Conservation (phyloP, 2,797 vertebrate species). For the Mionectes olivaceus region DNA sequence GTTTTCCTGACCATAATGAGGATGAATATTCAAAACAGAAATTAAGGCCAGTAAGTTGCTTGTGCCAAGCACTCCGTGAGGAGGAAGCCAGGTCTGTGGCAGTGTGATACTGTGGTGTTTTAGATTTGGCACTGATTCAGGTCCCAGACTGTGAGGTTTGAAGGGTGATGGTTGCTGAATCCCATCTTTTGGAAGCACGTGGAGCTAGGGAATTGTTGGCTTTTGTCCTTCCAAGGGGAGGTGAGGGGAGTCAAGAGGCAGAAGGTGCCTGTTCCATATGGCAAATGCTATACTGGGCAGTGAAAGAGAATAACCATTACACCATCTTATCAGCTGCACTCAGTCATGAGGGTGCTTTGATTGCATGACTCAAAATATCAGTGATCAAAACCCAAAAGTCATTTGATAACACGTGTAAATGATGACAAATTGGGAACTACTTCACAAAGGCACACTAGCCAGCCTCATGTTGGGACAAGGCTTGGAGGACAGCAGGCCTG, state of each 20-base stretch:
- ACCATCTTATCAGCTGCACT: neutral
- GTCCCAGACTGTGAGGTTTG: neutral
- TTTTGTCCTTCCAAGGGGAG: neutral
- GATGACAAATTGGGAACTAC: neutral
- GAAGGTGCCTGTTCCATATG: neutral
- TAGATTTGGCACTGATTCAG: neutral
- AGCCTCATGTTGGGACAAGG: neutral
- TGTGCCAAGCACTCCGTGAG: neutral
- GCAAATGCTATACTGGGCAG: neutral
- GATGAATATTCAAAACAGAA: neutral
- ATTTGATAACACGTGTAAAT: neutral
- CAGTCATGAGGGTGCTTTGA: neutral
- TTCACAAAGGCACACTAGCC: neutral
- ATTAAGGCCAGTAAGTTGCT: neutral
- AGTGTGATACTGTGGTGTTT: neutral
- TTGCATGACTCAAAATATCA: neutral
- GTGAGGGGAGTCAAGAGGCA: neutral
- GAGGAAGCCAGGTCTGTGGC: neutral
- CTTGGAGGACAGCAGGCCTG: neutral
- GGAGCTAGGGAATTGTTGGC: neutral
- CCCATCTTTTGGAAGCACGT: accelerated
- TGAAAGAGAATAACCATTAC: neutral
- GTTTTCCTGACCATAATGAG: neutral
- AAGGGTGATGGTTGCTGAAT: neutral
- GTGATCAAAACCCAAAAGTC: neutral